Evolutionary conservation across 2,888 invertebrate genomes (phyloP), one percentile per base, ranked within the genome.

Genomic region (Lasioglossum pauxillum): DNA sequence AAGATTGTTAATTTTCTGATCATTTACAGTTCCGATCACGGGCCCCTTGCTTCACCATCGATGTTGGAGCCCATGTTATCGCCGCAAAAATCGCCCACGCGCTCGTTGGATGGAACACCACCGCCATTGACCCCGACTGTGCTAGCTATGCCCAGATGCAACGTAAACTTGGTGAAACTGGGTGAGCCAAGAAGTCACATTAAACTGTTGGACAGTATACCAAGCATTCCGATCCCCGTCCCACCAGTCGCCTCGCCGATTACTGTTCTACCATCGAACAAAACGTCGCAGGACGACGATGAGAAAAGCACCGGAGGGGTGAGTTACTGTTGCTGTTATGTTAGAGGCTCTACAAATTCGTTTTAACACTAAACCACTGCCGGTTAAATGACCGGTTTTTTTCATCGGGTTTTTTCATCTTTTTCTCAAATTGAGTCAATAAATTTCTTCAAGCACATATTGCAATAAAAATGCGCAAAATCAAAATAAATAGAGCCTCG

Each of bases 141-240:
- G 4, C 82, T 94, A 12, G 87, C 90, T n/a, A 92, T 95, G 87
- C 91, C 93, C 5, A 92, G 92, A 78, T 95, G 94, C 80, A 95
- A 95, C 78, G 92, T 93, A 57, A 95, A 95, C 90, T 89, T 95
- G 78, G 92, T 94, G 41, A 95, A 95, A 89, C 87, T 95, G 64
- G 91, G 90, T 60, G 95, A 95, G 81, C 94, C 93, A 5, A 91
- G 93, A 76, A 94, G 94, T 86, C 94, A 94, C 80, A 94, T 94
- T 57, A 95, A 94, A 90, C 91, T 94, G 77, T 86, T 94, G 90
- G 94, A 94, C 78, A 94, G 92, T 77, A 95, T 94, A 89, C 94
- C 95, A 5, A 94, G 93, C 85, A 93, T 94, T 86, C 93, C 94
- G 57, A 92, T 93, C 49, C 84, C 94, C 0, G 93, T 93, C 31